Base-by-base conservation (phyloP, 92 coral and sea anemone genomes). In the Palythoa grandis region DNA sequence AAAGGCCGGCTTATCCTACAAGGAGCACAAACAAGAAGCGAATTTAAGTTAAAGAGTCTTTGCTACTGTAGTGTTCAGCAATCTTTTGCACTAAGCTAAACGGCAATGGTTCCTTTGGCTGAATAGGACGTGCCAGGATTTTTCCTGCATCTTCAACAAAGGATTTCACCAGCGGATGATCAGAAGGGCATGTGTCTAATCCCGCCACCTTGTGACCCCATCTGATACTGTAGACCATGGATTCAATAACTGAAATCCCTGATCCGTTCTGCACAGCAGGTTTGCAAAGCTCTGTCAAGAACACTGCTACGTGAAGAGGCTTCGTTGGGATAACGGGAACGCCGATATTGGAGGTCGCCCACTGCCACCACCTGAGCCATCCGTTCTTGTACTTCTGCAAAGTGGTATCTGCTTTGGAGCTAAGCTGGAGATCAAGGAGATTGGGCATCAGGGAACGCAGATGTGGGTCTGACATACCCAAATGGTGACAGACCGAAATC, bases 41-140 rank as follows among this genome's bases (percentile, higher is more conserved):
- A 54, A 91, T 70, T 60, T 23, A 78, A 16, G 91, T 87, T 40
- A 93, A 78, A 16, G 77, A 72, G 4, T 85, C 65, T 13, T 76
- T 93, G 50, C 61, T 72, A 53, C n/a, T 61, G 63, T 91, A 87
- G 74, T 40, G 29, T 8, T 86, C 69, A 76, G 78, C 87, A 5
- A 91, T 70, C 48, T 29, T 68, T 12, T 86, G 76, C 9, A 91
- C 77, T 11, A 79, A 40, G 72, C 85, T 89, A n/a, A 71, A 68
- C 16, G 74, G 39, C 54, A 93, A 20, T 11, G 96, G 96, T 85
- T 93, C 87, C 84, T 93, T 93, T 15, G 92, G 91, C 52, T 78
- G 79, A 47, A 91, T 82, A 24, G 96, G 92, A 39, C 79, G 69
- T 11, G 84, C 88, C 48, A 93, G 77, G 17, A 38, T 66, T 22